Conservation (phyloP, 2,888 invertebrate species). For the Zele albiditarsus region DNA sequence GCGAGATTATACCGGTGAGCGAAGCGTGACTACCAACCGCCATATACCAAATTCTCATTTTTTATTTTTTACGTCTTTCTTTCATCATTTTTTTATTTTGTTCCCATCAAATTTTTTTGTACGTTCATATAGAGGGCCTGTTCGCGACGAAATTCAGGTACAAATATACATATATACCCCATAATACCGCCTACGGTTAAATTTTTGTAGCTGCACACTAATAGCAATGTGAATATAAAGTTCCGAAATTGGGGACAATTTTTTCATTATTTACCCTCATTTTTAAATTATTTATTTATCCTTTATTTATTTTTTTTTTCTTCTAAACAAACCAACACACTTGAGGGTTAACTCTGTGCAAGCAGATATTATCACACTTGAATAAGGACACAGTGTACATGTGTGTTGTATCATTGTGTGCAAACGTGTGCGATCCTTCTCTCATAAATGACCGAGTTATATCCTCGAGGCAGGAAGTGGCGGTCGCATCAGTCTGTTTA, state of each 20-base stretch:
- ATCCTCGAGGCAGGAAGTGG: constrained; percentile 65
- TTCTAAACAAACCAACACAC: not conserved
- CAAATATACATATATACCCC: constrained; percentile 1
- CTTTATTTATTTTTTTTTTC: not conserved
- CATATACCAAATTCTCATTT: constrained; percentile 57
- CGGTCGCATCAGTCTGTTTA: constrained; percentile 73
- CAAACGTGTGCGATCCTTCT: constrained; percentile 39
- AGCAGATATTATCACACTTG: constrained; percentile 1
- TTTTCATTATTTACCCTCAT: not conserved
- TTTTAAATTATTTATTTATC: not conserved
- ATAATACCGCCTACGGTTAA: constrained; percentile 29
- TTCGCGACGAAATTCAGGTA: constrained; percentile 15
- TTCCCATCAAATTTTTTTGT: constrained; percentile 15
- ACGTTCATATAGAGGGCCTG: not conserved
- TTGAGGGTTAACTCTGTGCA: not conserved
- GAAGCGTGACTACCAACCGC: constrained; percentile 59
- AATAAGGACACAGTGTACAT: constrained; percentile 27
- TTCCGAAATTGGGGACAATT: not conserved
- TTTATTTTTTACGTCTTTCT: constrained; percentile 36
- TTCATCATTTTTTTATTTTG: constrained; percentile 27
- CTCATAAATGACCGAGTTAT: constrained; percentile 66
- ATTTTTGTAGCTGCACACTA: constrained; percentile 28
- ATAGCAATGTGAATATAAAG: not conserved
- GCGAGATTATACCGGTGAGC: constrained; percentile 50
- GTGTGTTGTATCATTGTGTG: constrained; percentile 48